Base-by-base conservation (phyloP, 2,888 invertebrate genomes). In the Lepidochitona cinerea region DNA sequence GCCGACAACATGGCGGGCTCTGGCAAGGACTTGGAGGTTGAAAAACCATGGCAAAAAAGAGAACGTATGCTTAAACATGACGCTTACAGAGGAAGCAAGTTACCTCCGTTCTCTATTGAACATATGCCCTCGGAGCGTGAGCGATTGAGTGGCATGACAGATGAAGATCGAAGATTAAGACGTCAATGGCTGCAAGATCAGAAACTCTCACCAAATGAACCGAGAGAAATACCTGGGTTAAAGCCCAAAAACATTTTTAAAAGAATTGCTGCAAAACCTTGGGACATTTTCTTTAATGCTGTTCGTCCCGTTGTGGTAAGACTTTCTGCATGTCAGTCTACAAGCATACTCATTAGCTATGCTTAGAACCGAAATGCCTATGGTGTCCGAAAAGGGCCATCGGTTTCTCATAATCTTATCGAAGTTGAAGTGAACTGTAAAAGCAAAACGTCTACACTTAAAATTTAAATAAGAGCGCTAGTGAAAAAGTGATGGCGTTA, bases 141-240 rank as follows among this genome's bases (percentile, higher is more conserved):
- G 66, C 80, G 90, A 32, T 64, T 89, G 36, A 74, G 74, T 32
- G 83, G 81, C 36, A 88, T 89, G 89, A 85, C 88, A 6, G 82
- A 77, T n/a, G 88, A 83, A 54, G 87, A 89, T 41, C 78, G 90
- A 68, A 83, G 81, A 29, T 75, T 88, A 5, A 73, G 90, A 72
- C 84, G 83, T 73, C 88, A 89, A 75, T 90, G 89, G 89, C 59
- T 89, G 18, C 68, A 77, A 66, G 90, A 89, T 75, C 90, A 90
- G 76, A 75, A 78, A 26, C 82, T 90, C n/a, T 75, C 85, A 5
- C 83, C 85, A 4, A 80, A 84, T 53, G 90, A 90, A 79, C 88
- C 89, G 0, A 70, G 83, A 35, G 52, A 77, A 49, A 79, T 89
- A 23, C 83, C 85, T 7, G 85, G 85, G 69, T 66, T 85, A 1